A percentile compares a stretch with the other conserved stretches of the same genome.
Evolutionary conservation across 1,140 invertebrate species (phyloP).

Genomic region (Anoplolepis gracilipes): DNA sequence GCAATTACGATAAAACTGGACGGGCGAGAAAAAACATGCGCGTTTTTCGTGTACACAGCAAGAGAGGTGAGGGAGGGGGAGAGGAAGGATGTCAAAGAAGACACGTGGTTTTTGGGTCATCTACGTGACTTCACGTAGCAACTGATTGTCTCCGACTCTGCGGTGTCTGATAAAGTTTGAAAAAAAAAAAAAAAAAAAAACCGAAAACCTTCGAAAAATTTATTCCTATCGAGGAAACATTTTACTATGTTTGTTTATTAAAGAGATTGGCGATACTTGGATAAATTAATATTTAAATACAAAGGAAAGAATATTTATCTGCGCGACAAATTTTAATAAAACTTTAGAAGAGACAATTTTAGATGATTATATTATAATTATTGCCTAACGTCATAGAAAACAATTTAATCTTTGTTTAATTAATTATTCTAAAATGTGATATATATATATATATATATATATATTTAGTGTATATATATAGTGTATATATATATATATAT

Average conservation of each 20-base stretch:
- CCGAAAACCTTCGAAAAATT: background rate
- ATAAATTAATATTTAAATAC: background rate
- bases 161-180: constrained; percentile 6
- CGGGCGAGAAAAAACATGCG: constrained; percentile 75
- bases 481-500: background rate
- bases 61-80: background rate
- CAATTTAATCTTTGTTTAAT: background rate
- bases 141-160: constrained; percentile 10
- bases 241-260: background rate
- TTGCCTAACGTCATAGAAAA: background rate
- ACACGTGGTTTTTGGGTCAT: constrained; percentile 70
- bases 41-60: constrained; percentile 63
- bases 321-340: background rate
- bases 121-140: constrained; percentile 15
- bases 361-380: background rate
- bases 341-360: background rate
- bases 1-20: constrained; percentile 84
- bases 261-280: background rate
- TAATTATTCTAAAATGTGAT: background rate
- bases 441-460: no score
- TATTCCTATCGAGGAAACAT: background rate
- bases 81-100: constrained; percentile 25
- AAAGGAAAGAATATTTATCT: background rate
- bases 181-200: constrained; percentile 36
- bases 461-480: no score